Percentiles rank a stretch among this genome's conserved stretches.
phyloP scores from a whole-genome alignment of 2,888 invertebrate genomes.

The Oasisia sp. region DNA sequence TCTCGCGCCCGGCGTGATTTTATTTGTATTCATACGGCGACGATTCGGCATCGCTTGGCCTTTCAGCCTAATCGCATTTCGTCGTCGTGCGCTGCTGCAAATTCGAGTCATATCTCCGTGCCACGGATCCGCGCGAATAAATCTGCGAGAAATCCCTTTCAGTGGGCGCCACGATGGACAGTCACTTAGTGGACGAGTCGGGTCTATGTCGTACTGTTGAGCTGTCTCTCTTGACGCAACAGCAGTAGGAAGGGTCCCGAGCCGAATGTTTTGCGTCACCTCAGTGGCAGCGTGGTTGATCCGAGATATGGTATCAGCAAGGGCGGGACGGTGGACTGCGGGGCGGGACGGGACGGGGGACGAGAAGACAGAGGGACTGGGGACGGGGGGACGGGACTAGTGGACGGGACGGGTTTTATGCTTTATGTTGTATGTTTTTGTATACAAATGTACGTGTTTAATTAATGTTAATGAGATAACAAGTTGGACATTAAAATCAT shows the following conservation, averaged over 20 bases:
- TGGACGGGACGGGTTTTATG: no score
- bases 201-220: not conserved
- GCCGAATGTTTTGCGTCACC: not conserved
- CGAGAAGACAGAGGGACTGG: no score
- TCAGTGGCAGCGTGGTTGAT: not conserved
- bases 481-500: no score
- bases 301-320: not conserved
- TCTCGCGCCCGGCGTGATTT: not conserved
- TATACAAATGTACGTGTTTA: no score
- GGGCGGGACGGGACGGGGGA: not conserved
- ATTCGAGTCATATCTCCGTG: not conserved
- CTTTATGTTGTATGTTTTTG: no score
- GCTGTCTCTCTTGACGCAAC: not conserved
- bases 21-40: not conserved
- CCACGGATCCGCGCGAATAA: not conserved
- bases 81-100: not conserved
- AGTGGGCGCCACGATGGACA: not conserved
- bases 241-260: not conserved
- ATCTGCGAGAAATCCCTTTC: not conserved
- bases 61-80: not conserved
- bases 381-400: not conserved
- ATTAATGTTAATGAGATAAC: no score
- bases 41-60: not conserved
- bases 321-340: not conserved
- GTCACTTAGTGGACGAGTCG: not conserved